Conservation (phyloP, 2,113 vertebrate genomes). For the Chrysemys picta region DNA sequence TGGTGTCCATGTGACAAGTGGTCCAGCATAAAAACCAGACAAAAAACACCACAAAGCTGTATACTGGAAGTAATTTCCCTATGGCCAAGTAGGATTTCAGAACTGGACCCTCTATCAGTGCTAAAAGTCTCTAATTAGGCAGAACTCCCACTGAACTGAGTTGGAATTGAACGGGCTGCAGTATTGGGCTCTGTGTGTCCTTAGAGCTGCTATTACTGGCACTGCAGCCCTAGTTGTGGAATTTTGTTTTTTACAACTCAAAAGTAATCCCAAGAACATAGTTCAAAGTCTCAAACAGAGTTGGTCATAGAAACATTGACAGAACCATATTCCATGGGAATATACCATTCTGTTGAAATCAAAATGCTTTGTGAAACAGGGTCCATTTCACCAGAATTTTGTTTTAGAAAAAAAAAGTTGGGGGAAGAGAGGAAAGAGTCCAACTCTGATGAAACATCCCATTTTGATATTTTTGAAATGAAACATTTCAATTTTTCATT, state of each 20-base stretch:
- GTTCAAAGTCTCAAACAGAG: not conserved
- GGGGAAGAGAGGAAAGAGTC: not conserved
- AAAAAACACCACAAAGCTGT: not conserved
- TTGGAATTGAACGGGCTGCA: not conserved
- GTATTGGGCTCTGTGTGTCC: not conserved
- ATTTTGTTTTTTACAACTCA: not conserved
- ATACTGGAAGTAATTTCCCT: slow-evolving; percentile 32
- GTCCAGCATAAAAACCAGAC: slow-evolving; percentile 49
- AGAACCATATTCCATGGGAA: not conserved
- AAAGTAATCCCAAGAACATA: not conserved
- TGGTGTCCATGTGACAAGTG: slow-evolving; percentile 51
- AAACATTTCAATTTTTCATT: not conserved
- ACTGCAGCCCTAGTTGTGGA: not conserved
- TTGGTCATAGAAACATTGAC: not conserved
- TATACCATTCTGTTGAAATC: not conserved
- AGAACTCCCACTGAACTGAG: not conserved
- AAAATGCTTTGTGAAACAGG: not conserved
- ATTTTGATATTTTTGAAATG: not conserved
- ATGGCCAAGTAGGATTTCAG: not conserved
- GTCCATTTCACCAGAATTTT: not conserved
- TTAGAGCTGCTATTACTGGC: not conserved
- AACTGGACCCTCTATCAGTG: not conserved
- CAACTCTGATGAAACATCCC: not conserved
- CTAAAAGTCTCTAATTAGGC: not conserved
- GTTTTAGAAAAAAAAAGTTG: not conserved